A percentile compares a stretch with the other conserved stretches of the same genome.
Evolutionary conservation across 2,113 vertebrate species (phyloP).

Genomic region (Chamaea fasciata): DNA sequence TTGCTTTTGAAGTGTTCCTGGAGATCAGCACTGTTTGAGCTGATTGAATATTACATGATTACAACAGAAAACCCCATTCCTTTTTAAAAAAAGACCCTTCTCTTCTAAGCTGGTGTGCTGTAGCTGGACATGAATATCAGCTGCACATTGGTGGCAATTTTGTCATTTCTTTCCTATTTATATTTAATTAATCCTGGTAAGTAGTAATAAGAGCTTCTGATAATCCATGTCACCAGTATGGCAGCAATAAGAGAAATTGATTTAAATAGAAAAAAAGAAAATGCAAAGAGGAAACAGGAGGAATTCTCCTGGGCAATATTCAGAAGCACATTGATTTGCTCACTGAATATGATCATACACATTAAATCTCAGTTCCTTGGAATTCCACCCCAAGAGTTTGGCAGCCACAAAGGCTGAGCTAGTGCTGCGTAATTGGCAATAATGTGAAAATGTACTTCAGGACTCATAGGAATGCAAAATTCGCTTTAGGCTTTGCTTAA

Average conservation of each 20-base stretch:
- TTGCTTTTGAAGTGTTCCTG: background rate
- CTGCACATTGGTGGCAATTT: background rate
- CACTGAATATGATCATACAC: background rate
- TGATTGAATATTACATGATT: background rate
- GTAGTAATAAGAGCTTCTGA: background rate
- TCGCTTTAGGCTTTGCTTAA: background rate
- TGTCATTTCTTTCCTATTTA: background rate
- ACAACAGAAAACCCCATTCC: background rate
- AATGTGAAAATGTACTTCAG: background rate
- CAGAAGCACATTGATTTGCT: slow-evolving; percentile 5
- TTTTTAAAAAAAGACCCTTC: background rate
- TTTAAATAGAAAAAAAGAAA: background rate
- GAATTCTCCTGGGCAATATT: background rate
- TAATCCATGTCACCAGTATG: background rate
- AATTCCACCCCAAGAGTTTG: slow-evolving; percentile 14
- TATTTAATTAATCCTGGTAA: background rate
- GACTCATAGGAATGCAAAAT: background rate
- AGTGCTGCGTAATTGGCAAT: background rate
- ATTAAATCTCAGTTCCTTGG: slow-evolving; percentile 30
- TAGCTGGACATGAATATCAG: background rate
- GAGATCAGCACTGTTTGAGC: background rate
- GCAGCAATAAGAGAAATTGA: background rate
- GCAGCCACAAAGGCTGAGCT: background rate
- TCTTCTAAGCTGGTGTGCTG: background rate
- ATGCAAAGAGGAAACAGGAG: background rate